Conservation (phyloP, 2,113 vertebrate genomes). For the Salvelinus sp. region DNA sequence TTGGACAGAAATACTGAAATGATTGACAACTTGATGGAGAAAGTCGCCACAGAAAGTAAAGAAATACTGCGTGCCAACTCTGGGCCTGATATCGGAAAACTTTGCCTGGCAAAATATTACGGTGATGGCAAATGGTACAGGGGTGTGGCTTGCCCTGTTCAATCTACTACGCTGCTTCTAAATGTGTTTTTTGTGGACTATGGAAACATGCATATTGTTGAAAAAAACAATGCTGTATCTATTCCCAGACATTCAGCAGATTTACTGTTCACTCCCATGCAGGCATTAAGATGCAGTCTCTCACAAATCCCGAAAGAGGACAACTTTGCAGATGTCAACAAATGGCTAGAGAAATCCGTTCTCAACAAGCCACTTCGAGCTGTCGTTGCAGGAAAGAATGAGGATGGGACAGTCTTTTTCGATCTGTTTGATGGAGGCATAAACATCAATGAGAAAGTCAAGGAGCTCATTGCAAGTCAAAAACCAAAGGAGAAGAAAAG, state of each 20-base stretch:
- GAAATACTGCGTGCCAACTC: conserved; percentile 36
- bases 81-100: conserved; percentile 31
- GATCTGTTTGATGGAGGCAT: conserved; percentile 81
- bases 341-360: conserved; percentile 76
- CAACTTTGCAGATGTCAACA: conserved; percentile 70
- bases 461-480: conserved; percentile 69
- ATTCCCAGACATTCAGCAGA: conserved; percentile 78
- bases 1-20: conserved; percentile 78
- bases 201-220: conserved; percentile 79
- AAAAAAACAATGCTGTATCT: conserved; percentile 72
- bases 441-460: conserved; percentile 81
- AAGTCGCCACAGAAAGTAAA: conserved; percentile 64
- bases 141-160: conserved; percentile 65
- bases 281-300: conserved; percentile 83
- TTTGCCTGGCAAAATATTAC: conserved; percentile 82
- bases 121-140: conserved; percentile 85
- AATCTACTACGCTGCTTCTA: conserved; percentile 66
- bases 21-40: conserved; percentile 71
- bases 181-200: conserved; percentile 88
- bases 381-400: conserved; percentile 68
- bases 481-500: conserved; percentile 29
- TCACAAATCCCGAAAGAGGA: conserved; percentile 65
- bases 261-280: conserved; percentile 86
- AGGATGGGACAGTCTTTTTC: conserved; percentile 77
- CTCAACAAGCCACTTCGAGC: conserved; percentile 78